Conservation (phyloP, 2,113 vertebrate species). For the Phyllopteryx taeniolatus region DNA sequence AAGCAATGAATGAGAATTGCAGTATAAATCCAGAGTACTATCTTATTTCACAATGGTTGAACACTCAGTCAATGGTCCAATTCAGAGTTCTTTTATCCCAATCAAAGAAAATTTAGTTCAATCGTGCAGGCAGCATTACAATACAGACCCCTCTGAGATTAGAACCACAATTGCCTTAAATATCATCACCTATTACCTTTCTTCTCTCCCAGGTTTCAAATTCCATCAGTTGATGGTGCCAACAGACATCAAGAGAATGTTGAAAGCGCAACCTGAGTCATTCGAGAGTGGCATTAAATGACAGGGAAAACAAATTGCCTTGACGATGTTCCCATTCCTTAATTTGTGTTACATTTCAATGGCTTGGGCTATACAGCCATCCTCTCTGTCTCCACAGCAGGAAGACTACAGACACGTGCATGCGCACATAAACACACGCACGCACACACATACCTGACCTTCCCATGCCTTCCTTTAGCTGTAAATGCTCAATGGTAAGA, state of each 20-base stretch:
- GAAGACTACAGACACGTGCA: too few relatives aligned
- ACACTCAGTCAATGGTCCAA: not conserved
- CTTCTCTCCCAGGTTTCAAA: slow-evolving; percentile 23
- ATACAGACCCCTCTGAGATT: slow-evolving; percentile 9
- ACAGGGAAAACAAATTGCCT: slow-evolving; percentile 32
- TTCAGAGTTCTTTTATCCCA: slow-evolving; percentile 1
- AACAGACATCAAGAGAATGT: slow-evolving; percentile 49
- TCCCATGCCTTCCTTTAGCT: slow-evolving; percentile 57
- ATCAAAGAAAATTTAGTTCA: slow-evolving; percentile 43
- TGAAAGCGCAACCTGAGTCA: slow-evolving; percentile 47
- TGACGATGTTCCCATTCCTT: slow-evolving; percentile 26
- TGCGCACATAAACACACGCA: not conserved
- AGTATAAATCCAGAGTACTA: too few relatives aligned
- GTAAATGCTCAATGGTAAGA: slow-evolving; percentile 66
- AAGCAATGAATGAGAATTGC: too few relatives aligned
- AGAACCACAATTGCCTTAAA: slow-evolving; percentile 15
- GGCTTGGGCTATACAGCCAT: slow-evolving; percentile 7
- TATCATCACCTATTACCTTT: slow-evolving; percentile 12
- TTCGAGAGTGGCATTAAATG: slow-evolving; percentile 28
- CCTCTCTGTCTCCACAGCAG: not conserved
- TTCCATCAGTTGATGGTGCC: slow-evolving; percentile 45
- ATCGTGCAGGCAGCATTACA: not conserved
- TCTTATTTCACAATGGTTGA: not conserved
- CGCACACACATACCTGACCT: slow-evolving; percentile 40
- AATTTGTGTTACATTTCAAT: slow-evolving; percentile 29